Evolutionary conservation across 2,888 invertebrate genomes (phyloP).

Genomic region (Drosophila hamatofila): DNA sequence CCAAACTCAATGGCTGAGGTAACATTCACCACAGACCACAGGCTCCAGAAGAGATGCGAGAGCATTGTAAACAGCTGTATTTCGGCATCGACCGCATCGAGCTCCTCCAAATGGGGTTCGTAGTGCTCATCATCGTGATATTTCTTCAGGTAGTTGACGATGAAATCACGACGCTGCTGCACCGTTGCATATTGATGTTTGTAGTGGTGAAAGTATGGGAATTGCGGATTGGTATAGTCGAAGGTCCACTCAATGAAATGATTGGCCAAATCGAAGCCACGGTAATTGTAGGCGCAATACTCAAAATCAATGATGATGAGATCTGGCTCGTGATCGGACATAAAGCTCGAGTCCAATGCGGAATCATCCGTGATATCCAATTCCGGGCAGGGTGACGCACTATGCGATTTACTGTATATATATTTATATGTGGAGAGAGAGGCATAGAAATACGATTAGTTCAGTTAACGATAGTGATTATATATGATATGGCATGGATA

Average conservation of each 20-base stretch:
- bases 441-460: conserved; percentile 27
- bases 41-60: conserved; percentile 96
- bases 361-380: conserved; percentile 82
- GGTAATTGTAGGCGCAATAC: conserved; percentile 97
- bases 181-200: conserved; percentile 89
- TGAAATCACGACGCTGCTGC: conserved; percentile 87
- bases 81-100: conserved; percentile 90
- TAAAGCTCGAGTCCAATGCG: conserved; percentile 75
- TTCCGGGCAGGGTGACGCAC: conserved; percentile 60
- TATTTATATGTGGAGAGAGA: neutral
- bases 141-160: conserved; percentile 82
- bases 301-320: conserved; percentile 96
- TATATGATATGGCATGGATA: conserved; percentile 51
- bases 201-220: conserved; percentile 91
- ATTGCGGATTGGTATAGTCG: conserved; percentile 92
- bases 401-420: conserved; percentile 51
- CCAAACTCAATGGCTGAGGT: conserved; percentile 96
- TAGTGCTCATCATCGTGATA: conserved; percentile 74
- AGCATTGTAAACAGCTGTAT: conserved; percentile 93
- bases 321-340: conserved; percentile 85
- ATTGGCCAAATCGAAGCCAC: conserved; percentile 97
- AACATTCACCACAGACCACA: conserved; percentile 96
- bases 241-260: conserved; percentile 97
- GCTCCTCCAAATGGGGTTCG: conserved; percentile 86
- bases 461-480: conserved; percentile 10